Conservation (phyloP, 2,113 vertebrate genomes). For the Butastur rufipennis region DNA sequence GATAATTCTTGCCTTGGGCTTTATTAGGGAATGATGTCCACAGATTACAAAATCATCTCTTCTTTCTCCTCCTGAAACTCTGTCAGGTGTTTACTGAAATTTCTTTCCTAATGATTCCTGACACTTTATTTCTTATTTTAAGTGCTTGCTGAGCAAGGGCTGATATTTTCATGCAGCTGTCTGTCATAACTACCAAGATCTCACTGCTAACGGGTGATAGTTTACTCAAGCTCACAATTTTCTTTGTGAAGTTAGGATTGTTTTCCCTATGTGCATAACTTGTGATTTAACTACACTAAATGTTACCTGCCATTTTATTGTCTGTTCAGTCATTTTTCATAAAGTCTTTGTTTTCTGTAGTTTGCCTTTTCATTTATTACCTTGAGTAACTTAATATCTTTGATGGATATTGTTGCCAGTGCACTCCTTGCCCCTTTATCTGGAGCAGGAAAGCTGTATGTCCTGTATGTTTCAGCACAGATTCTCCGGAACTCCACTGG, state of each 20-base stretch:
- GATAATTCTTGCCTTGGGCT: background rate
- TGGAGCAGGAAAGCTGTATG: background rate
- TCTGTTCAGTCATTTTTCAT: background rate
- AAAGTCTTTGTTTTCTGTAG: background rate
- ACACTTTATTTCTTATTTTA: background rate
- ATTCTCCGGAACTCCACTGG: background rate
- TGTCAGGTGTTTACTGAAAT: background rate
- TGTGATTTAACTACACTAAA: background rate
- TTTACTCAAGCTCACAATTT: background rate
- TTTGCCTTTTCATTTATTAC: background rate
- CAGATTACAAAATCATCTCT: accelerated
- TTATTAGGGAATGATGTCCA: background rate
- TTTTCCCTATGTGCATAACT: background rate
- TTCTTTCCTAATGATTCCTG: background rate
- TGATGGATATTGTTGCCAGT: background rate
- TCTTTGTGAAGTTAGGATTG: background rate
- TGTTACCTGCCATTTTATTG: background rate
- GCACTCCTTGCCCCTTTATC: background rate
- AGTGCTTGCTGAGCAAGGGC: background rate
- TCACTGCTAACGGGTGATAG: background rate
- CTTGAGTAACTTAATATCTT: background rate
- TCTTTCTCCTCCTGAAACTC: background rate
- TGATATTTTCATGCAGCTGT: background rate
- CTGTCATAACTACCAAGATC: background rate
- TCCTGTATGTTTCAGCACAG: background rate